Evolutionary conservation across 2,888 invertebrate species (phyloP).

Genomic region (Acanthosepion lycidas): DNA sequence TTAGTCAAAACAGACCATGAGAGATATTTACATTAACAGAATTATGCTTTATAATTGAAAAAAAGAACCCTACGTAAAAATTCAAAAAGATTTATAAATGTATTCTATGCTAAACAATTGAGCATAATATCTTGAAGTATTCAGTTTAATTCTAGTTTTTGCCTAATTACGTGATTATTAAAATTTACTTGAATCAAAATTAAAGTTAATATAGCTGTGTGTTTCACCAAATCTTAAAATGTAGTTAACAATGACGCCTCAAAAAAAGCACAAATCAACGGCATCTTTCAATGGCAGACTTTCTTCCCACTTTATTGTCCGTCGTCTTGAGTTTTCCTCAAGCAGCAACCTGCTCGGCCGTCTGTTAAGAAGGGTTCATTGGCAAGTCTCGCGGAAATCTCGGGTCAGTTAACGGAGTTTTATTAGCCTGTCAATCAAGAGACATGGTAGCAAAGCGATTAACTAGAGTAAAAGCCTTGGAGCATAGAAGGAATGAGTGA

Average conservation of each 20-base stretch:
- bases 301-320: neutral
- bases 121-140: neutral
- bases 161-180: neutral
- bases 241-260: neutral
- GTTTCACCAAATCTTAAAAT: neutral
- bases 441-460: neutral
- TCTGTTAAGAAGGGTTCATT: slow-evolving; percentile 13
- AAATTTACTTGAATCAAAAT: neutral
- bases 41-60: too few species aligned
- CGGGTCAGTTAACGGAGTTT: slow-evolving; percentile 33
- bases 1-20: neutral
- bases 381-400: slow-evolving; percentile 1
- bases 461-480: neutral
- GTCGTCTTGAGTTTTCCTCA: slow-evolving; percentile 14
- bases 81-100: too few species aligned
- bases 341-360: slow-evolving; percentile 14
- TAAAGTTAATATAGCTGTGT: neutral
- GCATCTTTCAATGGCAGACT: neutral
- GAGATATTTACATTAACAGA: too few species aligned
- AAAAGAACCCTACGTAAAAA: too few species aligned
- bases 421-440: slow-evolving; percentile 1
- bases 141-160: neutral
- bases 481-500: neutral
- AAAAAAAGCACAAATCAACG: neutral
- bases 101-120: too few species aligned